phyloP scores from a whole-genome alignment of 2,113 vertebrate genomes.

The Osmerus mordax region DNA sequence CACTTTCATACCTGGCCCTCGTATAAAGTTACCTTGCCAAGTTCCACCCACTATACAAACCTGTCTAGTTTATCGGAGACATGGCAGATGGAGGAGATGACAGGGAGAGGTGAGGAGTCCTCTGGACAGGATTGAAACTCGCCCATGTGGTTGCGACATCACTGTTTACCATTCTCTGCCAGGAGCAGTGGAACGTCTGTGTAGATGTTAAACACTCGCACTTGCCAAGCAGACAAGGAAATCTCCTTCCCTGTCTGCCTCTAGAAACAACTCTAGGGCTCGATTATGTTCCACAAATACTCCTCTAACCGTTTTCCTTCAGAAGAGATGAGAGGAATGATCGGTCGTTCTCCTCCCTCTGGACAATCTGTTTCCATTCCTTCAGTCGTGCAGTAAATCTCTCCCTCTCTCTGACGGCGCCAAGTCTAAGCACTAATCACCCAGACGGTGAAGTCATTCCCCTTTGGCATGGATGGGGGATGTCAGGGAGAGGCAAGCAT shows the following conservation, averaged over 20 bases:
- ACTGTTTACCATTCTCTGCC: constrained; percentile 26
- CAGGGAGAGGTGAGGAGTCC: neutral
- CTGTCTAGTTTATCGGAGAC: too few species aligned
- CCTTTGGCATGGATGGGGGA: constrained; percentile 3
- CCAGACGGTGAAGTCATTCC: constrained; percentile 44
- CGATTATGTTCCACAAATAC: constrained; percentile 19
- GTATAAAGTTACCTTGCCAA: neutral
- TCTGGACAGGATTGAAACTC: neutral
- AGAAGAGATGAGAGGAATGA: constrained; percentile 16
- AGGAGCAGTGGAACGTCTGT: constrained; percentile 17
- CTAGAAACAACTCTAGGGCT: neutral
- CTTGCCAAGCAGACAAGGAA: constrained; percentile 27
- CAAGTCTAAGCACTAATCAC: constrained; percentile 8
- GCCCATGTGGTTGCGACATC: constrained; percentile 10
- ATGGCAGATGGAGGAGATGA: neutral
- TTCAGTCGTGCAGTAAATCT: constrained; percentile 28
- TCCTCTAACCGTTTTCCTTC: constrained; percentile 27
- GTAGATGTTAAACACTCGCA: constrained; percentile 1
- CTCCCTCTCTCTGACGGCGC: constrained; percentile 3
- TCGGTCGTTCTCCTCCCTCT: constrained; percentile 38
- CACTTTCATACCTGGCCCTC: neutral
- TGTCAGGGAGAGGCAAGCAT: neutral
- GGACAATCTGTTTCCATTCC: constrained; percentile 45
- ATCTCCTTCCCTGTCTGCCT: constrained; percentile 24
- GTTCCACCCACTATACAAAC: neutral